These are phyloP conservation scores for Dufourea novaeangliae DNA, from an alignment of 1,140 invertebrate genomes.

Conservation along the genomic window DNA sequence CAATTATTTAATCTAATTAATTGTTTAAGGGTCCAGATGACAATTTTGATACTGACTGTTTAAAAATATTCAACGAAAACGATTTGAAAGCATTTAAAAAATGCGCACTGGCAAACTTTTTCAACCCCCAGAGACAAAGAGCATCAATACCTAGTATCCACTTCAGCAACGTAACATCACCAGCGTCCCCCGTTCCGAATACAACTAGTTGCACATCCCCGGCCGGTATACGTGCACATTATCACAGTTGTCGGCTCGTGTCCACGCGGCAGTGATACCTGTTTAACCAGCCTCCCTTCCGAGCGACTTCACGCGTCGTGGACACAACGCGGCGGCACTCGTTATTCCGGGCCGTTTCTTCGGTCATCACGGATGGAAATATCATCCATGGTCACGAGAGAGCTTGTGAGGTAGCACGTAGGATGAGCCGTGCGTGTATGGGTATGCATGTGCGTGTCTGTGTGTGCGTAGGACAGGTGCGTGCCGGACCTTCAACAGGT, in stretches of 20 bases:
- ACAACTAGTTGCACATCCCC: no score
- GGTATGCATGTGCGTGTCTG: slow-evolving; percentile 78
- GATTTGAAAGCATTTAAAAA: no score
- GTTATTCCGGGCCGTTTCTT: slow-evolving; percentile 63
- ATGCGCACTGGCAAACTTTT: no score
- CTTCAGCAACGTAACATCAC: no score
- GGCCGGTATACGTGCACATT: not conserved
- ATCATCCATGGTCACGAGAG: slow-evolving; percentile 30
- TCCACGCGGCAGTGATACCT: not conserved
- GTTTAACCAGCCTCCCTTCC: slow-evolving; percentile 2
- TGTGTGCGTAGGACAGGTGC: no score
- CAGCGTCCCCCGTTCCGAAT: no score
- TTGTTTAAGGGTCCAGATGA: no score
- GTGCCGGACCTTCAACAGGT: slow-evolving; percentile 78
- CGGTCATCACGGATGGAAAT: slow-evolving; percentile 57
- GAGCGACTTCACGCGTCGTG: slow-evolving; percentile 14
- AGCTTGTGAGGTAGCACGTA: slow-evolving; percentile 24
- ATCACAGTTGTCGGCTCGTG: not conserved
- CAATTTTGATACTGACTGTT: no score
- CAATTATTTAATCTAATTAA: no score
- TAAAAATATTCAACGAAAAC: no score
- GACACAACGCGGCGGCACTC: slow-evolving; percentile 34
- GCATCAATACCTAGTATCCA: no score
- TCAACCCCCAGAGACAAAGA: no score
- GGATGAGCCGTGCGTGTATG: slow-evolving; percentile 68